Evolutionary conservation across 2,113 vertebrate species (phyloP), one percentile per base, ranked within the genome.

Genomic region (Silurus meridionalis): DNA sequence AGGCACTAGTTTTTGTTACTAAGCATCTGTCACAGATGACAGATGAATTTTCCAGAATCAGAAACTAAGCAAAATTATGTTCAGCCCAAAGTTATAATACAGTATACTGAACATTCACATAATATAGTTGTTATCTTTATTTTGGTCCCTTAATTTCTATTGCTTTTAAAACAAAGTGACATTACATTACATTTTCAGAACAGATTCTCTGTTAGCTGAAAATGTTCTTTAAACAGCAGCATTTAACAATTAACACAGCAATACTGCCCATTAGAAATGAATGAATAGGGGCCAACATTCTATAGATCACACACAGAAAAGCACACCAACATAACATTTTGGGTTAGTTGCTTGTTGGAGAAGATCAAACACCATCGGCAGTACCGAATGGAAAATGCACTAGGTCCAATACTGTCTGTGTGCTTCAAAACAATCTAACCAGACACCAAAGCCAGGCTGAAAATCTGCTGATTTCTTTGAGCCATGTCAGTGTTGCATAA

Each of bases 401-500:
- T 25, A 25, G 23, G 0, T 66, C 23, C 23, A 66, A 66, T 66
- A n/a, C 63, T 66, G 63, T 23, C 63, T 66, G 63, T n/a, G 8
- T 66, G 63, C 63, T n/a, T 66, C n/a, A 71, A 67, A 67, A 71
- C 14, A 17, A 46, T 46, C 67, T 15, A 46, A 37, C 67, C 28
- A 15, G 28, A 71, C 28, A 37, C 28, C 14, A 71, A 71, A 71
- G 67, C 28, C 28, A 46, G 28, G 14, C 67, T 17, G 67, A 46
- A 46, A 71, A 71, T 71, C 11, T 71, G 25, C 28, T 71, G 14
- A 17, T 71, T 71, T 17, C 67, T 46, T 80, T 80, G 66, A 80
- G 61, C 75, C 14, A 2, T 63, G 25, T 80, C 63, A 25, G 58
- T 3, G 81, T 85, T 89, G 71, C 67, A 74, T 75, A 75, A 88